These are phyloP conservation scores for Temnothorax curvispinosus DNA, from an alignment of 1,140 invertebrate species.

Conservation along the genomic window DNA sequence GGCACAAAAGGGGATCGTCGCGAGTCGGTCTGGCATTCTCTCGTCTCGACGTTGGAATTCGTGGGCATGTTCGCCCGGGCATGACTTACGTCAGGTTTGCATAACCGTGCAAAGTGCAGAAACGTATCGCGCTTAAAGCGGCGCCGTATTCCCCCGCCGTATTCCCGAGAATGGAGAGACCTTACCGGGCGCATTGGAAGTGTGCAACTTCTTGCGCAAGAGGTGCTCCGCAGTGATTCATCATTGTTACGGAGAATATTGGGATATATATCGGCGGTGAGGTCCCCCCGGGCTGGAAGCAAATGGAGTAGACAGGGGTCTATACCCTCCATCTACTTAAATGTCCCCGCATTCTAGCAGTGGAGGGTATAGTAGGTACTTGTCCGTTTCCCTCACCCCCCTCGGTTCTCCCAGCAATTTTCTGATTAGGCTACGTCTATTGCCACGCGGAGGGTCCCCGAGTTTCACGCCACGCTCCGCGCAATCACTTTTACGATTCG, in stretches of 20 bases:
- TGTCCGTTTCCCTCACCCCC: constrained; percentile 16
- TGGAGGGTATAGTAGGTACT: constrained; percentile 64
- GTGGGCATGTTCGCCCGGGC: constrained; percentile 32
- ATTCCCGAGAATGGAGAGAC: constrained; percentile 47
- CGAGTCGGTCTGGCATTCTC: background rate
- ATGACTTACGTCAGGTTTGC: constrained; percentile 68
- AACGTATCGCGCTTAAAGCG: constrained; percentile 64
- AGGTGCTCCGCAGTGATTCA: constrained; percentile 75
- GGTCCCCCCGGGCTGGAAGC: constrained; percentile 72
- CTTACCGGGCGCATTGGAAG: constrained; percentile 67
- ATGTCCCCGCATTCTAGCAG: constrained; percentile 71
- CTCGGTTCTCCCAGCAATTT: constrained; percentile 63
- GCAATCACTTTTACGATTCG: constrained; percentile 62
- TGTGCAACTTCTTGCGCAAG: constrained; percentile 76
- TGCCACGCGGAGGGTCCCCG: constrained; percentile 56
- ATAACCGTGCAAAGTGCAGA: constrained; percentile 56
- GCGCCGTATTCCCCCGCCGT: constrained; percentile 6
- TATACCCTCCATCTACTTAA: constrained; percentile 77
- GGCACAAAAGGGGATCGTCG: constrained; percentile 20
- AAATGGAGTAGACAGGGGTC: constrained; percentile 76
- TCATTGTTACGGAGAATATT: constrained; percentile 78
- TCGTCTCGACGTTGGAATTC: constrained; percentile 9
- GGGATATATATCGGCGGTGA: constrained; percentile 75
- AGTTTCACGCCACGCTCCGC: constrained; percentile 63
- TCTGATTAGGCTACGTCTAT: constrained; percentile 76